Conservation (phyloP, 2,888 invertebrate species). For the Mythimna lalbum region DNA sequence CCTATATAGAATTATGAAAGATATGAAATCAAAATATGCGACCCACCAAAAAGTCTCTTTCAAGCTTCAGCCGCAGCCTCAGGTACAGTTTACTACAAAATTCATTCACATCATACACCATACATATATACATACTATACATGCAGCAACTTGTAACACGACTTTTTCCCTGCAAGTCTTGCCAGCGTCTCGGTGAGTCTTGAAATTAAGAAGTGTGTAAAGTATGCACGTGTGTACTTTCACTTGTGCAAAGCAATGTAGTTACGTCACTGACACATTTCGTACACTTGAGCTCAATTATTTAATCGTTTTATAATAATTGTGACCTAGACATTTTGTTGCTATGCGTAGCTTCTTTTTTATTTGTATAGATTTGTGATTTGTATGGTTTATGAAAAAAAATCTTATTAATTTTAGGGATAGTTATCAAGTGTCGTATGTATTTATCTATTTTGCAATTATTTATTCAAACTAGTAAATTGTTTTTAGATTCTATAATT, state of each 20-base stretch:
- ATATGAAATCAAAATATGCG: neutral
- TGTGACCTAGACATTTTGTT: conserved; percentile 76
- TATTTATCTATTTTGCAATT: no score
- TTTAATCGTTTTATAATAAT: conserved; percentile 82
- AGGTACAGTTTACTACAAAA: conserved; percentile 27
- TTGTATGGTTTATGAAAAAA: conserved; percentile 6
- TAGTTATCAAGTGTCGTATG: neutral
- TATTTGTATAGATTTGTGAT: conserved; percentile 8
- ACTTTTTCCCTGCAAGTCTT: conserved; percentile 59
- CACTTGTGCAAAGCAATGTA: conserved; percentile 69
- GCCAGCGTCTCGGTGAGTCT: conserved; percentile 45
- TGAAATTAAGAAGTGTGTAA: conserved; percentile 59
- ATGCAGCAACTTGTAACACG: conserved; percentile 49
- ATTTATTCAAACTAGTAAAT: no score
- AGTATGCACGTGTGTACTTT: conserved; percentile 71
- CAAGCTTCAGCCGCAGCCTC: neutral
- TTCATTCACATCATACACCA: conserved; percentile 53
- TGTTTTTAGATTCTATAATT: neutral
- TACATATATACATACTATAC: conserved; percentile 24
- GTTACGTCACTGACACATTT: conserved; percentile 76
- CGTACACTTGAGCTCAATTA: conserved; percentile 76
- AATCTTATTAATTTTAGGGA: neutral
- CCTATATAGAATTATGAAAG: neutral
- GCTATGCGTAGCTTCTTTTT: conserved; percentile 53
- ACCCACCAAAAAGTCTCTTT: neutral